phyloP scores from a whole-genome alignment of 2,113 vertebrate species.

The Menura novaehollandiae region DNA sequence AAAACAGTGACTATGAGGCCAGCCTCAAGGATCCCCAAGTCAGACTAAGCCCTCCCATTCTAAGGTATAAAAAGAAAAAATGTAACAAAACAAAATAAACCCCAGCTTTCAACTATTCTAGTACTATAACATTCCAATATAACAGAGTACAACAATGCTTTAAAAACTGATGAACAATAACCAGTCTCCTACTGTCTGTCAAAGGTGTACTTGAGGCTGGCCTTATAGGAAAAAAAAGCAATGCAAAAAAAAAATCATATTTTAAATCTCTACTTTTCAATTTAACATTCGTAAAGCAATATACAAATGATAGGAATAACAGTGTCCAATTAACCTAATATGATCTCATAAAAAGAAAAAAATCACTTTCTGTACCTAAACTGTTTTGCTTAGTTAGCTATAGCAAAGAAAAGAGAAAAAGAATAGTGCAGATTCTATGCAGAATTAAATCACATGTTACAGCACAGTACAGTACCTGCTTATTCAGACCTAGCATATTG shows the following conservation, averaged over 20 bases:
- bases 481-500: conserved; percentile 99
- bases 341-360: conserved; percentile 27
- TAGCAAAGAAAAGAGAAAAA: conserved; percentile 79
- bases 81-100: background rate
- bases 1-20: conserved; percentile 94
- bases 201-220: conserved; percentile 83
- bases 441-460: conserved; percentile 52
- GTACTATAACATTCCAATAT: conserved; percentile 38
- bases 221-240: conserved; percentile 86
- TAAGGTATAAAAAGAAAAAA: conserved; percentile 52
- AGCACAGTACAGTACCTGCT: conserved; percentile 88
- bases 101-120: conserved; percentile 52
- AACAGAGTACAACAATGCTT: conserved; percentile 23
- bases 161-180: conserved; percentile 44
- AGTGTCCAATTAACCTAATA: conserved; percentile 64
- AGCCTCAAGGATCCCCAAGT: conserved; percentile 84
- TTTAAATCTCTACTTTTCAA: conserved; percentile 70
- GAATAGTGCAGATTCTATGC: conserved; percentile 75
- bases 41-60: conserved; percentile 80
- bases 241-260: conserved; percentile 83
- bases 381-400: conserved; percentile 82
- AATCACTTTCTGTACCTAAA: conserved; percentile 67
- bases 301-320: conserved; percentile 71
- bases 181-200: conserved; percentile 73
- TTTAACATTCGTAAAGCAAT: conserved; percentile 74